Base-by-base conservation (phyloP, 2,797 vertebrate genomes). In the Esox lucius region DNA sequence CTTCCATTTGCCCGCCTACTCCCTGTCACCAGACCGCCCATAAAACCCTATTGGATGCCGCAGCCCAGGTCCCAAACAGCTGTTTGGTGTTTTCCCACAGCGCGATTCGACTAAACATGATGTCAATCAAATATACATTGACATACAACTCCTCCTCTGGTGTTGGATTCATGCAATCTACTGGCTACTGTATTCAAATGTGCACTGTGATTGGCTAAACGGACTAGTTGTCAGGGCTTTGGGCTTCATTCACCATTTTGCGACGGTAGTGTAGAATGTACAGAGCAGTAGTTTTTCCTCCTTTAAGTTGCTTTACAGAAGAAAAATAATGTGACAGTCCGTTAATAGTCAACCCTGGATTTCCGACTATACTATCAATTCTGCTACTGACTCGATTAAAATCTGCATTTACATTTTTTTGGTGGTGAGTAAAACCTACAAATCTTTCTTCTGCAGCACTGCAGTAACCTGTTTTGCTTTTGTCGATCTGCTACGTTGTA, bases 181-280 rank as follows among this genome's bases (percentile, higher is more conserved):
- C 92, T 95, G 93, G 95, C 75, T 94, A 95, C 93, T 94, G 94
- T 95, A 95, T 83, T 70, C 76, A 82, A 91, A 87, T 82, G 86
- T 88, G 89, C 49, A 75, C 90, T 82, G 76, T 82, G 84, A 96
- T 96, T 96, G 96, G 96, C 78, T 85, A 77, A 62, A 0, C 82
- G 68, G 77, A 82, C 92, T 94, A 95, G 96, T 96, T 95, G 96
- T 95, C 96, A 95, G 94, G 94, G 95, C 94, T 96, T 91, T 88
- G 92, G 91, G 94, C 94, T 96, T 95, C 96, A 97, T 97, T 97
- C 96, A 97, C 96, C 96, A 97, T 97, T 97, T 97, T 97, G 96
- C 96, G 95, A 95, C 94, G 93, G 91, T 96, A 95, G 96, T 91
- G 96, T 95, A 96, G 95, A 95, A 95, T 93, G 93, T 86, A 85